Percentiles rank a stretch among this genome's conserved stretches.
Conservation (phyloP, 92 coral and sea anemone species). For the Zoanthus solanderi region DNA sequence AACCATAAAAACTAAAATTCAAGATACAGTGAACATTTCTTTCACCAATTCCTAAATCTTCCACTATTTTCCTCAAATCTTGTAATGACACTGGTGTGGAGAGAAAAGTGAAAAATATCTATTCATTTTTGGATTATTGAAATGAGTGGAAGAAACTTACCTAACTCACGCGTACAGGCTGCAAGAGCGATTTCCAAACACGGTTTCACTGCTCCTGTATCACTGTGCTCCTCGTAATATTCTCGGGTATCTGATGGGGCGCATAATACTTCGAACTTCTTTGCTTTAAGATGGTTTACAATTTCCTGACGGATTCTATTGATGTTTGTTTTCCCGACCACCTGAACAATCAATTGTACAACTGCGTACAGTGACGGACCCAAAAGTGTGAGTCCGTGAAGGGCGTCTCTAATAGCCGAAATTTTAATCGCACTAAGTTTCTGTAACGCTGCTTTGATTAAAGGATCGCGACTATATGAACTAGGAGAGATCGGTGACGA, state of each 20-base stretch:
- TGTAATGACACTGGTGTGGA: too few species aligned
- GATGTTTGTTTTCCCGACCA: slow-evolving; percentile 1
- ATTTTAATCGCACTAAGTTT: neutral
- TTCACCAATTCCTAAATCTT: too few species aligned
- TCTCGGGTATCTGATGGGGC: slow-evolving; percentile 7
- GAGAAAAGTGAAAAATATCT: neutral
- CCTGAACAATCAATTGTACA: slow-evolving; percentile 3
- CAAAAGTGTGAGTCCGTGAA: neutral
- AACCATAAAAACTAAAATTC: too few species aligned
- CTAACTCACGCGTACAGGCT: neutral
- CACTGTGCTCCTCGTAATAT: slow-evolving; percentile 20
- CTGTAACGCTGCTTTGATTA: neutral
- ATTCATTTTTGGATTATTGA: neutral
- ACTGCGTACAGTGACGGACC: slow-evolving; percentile 4
- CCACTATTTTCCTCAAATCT: too few species aligned
- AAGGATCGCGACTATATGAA: neutral
- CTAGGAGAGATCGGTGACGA: slow-evolving; percentile 2
- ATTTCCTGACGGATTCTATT: neutral
- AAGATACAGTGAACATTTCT: too few species aligned
- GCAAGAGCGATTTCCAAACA: slow-evolving; percentile 28
- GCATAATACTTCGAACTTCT: neutral
- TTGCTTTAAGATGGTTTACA: slow-evolving; percentile 14
- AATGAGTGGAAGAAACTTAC: neutral
- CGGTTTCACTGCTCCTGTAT: slow-evolving; percentile 28
- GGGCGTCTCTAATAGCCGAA: slow-evolving; percentile 16